Evolutionary conservation across 2,113 vertebrate genomes (phyloP), one percentile per base, ranked within the genome.

Genomic region (Oxyruncus cristatus): DNA sequence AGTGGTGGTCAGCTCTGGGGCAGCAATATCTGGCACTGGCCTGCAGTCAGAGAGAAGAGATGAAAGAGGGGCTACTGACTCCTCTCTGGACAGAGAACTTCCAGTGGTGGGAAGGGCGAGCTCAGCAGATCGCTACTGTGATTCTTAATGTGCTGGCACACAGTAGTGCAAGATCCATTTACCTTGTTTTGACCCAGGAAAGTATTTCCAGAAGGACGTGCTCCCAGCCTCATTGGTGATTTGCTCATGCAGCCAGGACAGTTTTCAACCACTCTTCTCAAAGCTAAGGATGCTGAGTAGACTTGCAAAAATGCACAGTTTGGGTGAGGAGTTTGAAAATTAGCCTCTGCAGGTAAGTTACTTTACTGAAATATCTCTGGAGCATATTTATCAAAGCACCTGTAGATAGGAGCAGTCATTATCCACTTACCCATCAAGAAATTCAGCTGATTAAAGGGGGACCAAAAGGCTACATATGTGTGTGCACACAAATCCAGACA

Each of bases 121-220:
- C 6, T 70, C 71, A 65, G 33, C 24, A 1, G 0, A 24, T 50
- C 26, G 30, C 47, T 68, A 30, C 30, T 4, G 1, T 1, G 30
- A 14, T 42, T 56, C 41, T 44, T n/a, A 0, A 50, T 2, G 4
- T 46, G 37, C 46, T 61, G 55, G 10, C 47, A 37, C 53, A 46
- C 22, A 53, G 28, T 0, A 0, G 19, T 24, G 35, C 78, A 75
- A 82, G 73, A 53, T 18, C 4, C 4, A 4, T 23, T 9, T 72
- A 37, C 33, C 75, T 46, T 55, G 41, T 39, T 73, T 49, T 49
- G 21, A 52, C 37, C 8, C 32, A 66, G 78, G 26, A 30, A 79
- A 73, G 4, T 58, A 39, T 27, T 82, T 85, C 65, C 46, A 55
- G 52, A 75, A 76, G 81, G n/a, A 56, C 0, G 0, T 26, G 6